Conservation (phyloP, 2,797 vertebrate genomes). For the Microctenopoma lineatum region DNA sequence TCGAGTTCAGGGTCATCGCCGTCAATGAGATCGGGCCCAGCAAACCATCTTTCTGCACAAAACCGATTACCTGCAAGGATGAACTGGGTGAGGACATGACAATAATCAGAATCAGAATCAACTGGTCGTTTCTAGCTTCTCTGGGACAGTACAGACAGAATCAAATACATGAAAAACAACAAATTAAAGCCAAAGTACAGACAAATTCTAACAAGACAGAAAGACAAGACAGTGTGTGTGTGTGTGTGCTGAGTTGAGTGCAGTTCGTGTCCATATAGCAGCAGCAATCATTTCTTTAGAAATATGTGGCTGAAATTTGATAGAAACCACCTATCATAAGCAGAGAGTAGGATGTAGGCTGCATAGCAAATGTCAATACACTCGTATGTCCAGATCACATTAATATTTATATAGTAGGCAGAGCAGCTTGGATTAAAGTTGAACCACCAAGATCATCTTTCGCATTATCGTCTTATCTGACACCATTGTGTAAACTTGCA, state of each 20-base stretch:
- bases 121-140: too few species aligned
- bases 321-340: neutral
- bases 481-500: conserved; percentile 61
- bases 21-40: conserved; percentile 95
- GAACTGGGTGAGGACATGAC: conserved; percentile 88
- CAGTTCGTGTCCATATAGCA: too few species aligned
- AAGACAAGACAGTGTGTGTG: too few species aligned
- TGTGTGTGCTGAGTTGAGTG: too few species aligned
- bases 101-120: too few species aligned
- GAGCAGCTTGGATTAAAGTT: neutral
- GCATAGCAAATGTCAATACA: too few species aligned
- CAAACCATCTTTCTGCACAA: conserved; percentile 97
- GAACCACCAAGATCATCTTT: neutral
- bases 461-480: neutral
- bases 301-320: neutral
- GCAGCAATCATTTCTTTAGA: too few species aligned
- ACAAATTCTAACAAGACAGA: too few species aligned
- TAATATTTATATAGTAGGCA: neutral
- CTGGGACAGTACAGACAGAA: too few species aligned
- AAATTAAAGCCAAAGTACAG: too few species aligned
- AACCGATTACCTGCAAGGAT: conserved; percentile 95
- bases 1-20: conserved; percentile 93
- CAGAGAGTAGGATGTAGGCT: neutral
- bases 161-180: too few species aligned
- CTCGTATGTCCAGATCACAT: too few species aligned